Conservation (phyloP, 2,888 invertebrate genomes). For the Gonocerus acuteangulatus region DNA sequence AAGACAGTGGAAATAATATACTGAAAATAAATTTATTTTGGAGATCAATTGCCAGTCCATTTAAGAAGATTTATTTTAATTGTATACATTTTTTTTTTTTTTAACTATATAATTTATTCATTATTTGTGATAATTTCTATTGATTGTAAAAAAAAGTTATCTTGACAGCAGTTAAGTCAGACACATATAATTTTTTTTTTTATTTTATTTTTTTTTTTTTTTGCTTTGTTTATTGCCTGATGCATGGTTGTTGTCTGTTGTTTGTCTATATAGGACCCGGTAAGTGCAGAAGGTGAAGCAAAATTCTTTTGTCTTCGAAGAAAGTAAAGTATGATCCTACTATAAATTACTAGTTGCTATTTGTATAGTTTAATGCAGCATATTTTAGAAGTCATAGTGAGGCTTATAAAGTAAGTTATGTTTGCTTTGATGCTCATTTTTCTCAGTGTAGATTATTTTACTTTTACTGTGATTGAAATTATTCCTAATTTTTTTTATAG, state of each 20-base stretch:
- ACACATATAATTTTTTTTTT: background rate
- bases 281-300: conserved; percentile 7
- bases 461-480: too few species aligned
- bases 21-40: too few species aligned
- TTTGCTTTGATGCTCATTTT: background rate
- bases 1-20: too few species aligned
- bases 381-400: background rate
- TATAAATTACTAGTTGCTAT: background rate
- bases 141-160: too few species aligned
- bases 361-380: background rate
- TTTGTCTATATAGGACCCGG: conserved; percentile 20
- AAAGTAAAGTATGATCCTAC: conserved; percentile 8
- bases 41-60: too few species aligned
- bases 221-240: conserved; percentile 3
- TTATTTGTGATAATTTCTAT: too few species aligned
- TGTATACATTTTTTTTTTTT: too few species aligned
- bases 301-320: background rate
- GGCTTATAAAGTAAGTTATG: background rate
- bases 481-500: too few species aligned
- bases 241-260: conserved; percentile 12
- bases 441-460: background rate
- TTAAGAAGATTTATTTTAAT: too few species aligned
- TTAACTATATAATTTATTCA: too few species aligned
- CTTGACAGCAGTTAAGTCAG: too few species aligned
- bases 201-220: background rate